These are phyloP conservation scores for Psilopogon haemacephalus DNA, from an alignment of 2,113 vertebrate genomes.

Conservation along the genomic window DNA sequence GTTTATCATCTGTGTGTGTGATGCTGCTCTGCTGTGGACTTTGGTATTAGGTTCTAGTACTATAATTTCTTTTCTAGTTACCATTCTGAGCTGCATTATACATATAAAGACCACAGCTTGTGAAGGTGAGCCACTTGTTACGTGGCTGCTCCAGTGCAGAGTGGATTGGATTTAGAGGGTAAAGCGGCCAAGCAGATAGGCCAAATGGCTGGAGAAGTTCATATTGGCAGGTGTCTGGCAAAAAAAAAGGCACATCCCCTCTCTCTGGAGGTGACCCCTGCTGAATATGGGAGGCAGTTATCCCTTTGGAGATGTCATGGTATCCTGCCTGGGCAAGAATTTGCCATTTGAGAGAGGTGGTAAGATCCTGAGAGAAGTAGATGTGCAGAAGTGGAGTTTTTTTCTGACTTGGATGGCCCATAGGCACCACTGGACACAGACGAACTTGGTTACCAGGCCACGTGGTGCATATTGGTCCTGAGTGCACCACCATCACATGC, in stretches of 20 bases:
- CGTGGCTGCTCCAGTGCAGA: no score
- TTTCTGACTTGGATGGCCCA: neutral
- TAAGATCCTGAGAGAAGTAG: neutral
- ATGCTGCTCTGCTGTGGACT: neutral
- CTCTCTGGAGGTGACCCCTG: neutral
- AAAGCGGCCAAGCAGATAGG: no score
- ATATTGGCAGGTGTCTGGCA: neutral
- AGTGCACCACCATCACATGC: no score
- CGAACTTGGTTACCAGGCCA: no score
- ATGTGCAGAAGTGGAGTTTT: neutral
- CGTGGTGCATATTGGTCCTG: no score
- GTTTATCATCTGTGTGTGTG: neutral
- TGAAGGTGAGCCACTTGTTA: no score
- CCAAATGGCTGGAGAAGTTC: neutral
- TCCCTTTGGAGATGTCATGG: neutral
- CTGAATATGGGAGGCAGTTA: neutral
- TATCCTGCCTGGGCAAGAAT: neutral
- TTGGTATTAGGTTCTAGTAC: neutral
- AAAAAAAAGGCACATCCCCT: neutral
- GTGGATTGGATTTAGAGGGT: no score
- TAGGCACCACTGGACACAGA: no score
- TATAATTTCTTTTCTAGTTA: neutral
- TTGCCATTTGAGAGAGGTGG: neutral
- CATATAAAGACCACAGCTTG: neutral
- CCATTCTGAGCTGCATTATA: neutral